These are phyloP conservation scores for Sinella curviseta DNA, from an alignment of 1,140 invertebrate genomes.

Conservation along the genomic window DNA sequence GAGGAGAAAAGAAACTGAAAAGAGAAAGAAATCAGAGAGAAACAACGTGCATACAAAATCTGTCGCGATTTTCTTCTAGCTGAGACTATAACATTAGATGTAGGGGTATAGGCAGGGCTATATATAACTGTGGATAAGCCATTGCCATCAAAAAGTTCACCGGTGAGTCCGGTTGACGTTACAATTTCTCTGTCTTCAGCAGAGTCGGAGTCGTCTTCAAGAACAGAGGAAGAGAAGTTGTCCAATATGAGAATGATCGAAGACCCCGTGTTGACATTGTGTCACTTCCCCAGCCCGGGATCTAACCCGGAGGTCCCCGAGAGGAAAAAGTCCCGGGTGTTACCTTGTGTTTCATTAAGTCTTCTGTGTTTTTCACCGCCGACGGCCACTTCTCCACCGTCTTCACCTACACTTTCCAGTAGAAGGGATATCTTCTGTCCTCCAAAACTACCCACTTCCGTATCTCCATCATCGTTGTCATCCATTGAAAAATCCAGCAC, in stretches of 20 bases:
- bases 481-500: conserved; percentile 23
- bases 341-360: conserved; percentile 48
- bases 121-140: conserved; percentile 47
- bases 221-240: conserved; percentile 37
- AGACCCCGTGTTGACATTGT: conserved; percentile 50
- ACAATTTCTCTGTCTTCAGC: conserved; percentile 41
- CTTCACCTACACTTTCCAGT: conserved; percentile 33
- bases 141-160: conserved; percentile 37
- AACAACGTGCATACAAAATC: not conserved
- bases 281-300: conserved; percentile 49
- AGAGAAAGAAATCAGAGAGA: not conserved
- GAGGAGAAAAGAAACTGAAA: too few species aligned
- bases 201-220: conserved; percentile 45
- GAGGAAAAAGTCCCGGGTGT: conserved; percentile 47
- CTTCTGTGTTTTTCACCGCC: conserved; percentile 50
- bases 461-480: not conserved
- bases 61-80: not conserved
- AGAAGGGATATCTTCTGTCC: conserved; percentile 13
- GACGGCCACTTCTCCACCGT: conserved; percentile 44
- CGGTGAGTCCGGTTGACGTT: conserved; percentile 46
- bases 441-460: not conserved
- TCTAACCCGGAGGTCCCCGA: conserved; percentile 48
- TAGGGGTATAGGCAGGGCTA: not conserved
- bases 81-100: conserved; percentile 13
- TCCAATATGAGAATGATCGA: conserved; percentile 51